Base-by-base conservation (phyloP, 92 coral and sea anemone species). In the Pocillopora meandrina region DNA sequence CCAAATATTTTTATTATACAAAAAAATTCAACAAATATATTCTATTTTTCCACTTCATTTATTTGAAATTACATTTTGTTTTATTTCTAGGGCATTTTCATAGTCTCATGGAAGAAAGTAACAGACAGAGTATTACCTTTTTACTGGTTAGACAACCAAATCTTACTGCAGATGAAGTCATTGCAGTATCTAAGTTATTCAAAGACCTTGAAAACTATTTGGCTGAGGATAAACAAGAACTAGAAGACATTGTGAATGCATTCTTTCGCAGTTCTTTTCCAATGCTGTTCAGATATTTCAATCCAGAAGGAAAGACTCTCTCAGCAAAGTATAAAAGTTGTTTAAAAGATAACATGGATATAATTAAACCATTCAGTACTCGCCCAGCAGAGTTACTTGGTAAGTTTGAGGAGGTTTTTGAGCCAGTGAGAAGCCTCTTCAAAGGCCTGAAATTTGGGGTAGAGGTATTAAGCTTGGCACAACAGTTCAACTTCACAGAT, bases 241-340 rank as follows among this genome's bases (percentile, higher is more conserved):
- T 94, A 62, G 81, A 82, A 60, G 89, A 82, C 58, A 89, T 87
- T 11, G 94, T 89, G 35, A 78, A 90, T 68, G 87, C 86, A 3
- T 95, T 95, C 80, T 90, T 95, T 49, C 89, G 90, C 18, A 90
- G 87, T 65, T 90, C 95, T 8, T 97, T 88, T 75, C 95, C 97
- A 63, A 78, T 93, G 31, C 76, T 97, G 34, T 91, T 89, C 66
- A 87, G 89, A 68, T 86, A 84, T 26, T 61, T 89, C 12, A 81
- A 92, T 57, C 79, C 81, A 67, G 34, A 65, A 74, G 85, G 83
- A 61, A 82, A 74, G 61, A 83, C 75, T 74, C 88, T 94, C 67
- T 86, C 93, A 19, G 56, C 26, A 19, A 75, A 73, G 56, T 94
- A 85, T 81, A 91, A 88, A 71, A 89, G 89, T 61, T 97, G 99